These are phyloP conservation scores for Puffinus mauretanicus DNA, from an alignment of 2,113 vertebrate genomes.

Conservation along the genomic window DNA sequence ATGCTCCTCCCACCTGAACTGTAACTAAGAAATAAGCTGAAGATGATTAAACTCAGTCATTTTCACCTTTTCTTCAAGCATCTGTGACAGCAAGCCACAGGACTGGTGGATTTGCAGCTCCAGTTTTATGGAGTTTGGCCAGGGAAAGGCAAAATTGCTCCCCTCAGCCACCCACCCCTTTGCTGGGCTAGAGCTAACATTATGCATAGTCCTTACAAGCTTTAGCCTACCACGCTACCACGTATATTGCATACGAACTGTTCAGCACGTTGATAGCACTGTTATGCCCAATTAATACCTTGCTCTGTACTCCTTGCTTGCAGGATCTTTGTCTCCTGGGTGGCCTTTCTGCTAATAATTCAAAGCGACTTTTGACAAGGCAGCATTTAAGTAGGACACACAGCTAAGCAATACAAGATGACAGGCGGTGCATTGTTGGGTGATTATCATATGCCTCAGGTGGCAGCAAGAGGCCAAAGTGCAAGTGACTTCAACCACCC, in stretches of 20 bases:
- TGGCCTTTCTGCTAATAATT: neutral
- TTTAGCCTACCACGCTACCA: neutral
- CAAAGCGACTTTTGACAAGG: neutral
- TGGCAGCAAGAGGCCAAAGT: constrained; percentile 23
- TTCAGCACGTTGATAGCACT: neutral
- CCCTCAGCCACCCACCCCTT: no score
- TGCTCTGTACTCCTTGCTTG: neutral
- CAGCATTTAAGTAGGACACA: neutral
- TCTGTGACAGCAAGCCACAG: neutral
- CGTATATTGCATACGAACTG: neutral
- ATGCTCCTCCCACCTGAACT: neutral
- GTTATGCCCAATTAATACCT: neutral
- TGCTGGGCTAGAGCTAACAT: neutral
- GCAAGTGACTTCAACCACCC: neutral
- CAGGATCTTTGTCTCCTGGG: neutral
- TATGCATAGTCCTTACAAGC: no score
- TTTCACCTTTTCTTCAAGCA: neutral
- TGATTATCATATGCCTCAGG: neutral
- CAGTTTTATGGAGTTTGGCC: neutral
- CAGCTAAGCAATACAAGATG: neutral
- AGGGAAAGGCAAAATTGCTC: neutral
- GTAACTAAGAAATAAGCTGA: neutral
- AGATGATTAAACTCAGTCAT: neutral
- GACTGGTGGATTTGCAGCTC: neutral
- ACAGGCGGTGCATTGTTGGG: neutral